Conservation (phyloP, 1,140 invertebrate species). For the Scaptomyza montana region DNA sequence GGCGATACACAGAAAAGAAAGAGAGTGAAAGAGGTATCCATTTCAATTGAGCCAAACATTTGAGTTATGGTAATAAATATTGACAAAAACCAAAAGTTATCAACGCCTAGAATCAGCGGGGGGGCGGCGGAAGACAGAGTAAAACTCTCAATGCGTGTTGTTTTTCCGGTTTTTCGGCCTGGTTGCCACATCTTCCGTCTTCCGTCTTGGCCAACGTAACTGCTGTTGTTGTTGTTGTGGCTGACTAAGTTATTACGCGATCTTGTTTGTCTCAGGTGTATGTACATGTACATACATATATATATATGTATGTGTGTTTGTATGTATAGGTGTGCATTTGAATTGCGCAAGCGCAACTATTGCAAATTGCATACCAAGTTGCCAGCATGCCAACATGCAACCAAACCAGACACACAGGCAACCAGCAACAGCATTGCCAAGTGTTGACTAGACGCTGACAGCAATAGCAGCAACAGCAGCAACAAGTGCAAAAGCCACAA, state of each 20-base stretch:
- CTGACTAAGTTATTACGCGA: slow-evolving; percentile 80
- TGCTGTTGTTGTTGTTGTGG: slow-evolving; percentile 35
- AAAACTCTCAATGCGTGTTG: slow-evolving; percentile 56
- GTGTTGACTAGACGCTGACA: slow-evolving; percentile 74
- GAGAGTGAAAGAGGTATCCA: slow-evolving; percentile 50
- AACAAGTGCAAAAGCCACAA: slow-evolving; percentile 58
- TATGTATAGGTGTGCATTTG: slow-evolving; percentile 62
- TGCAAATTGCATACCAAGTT: slow-evolving; percentile 77
- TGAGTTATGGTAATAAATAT: slow-evolving; percentile 45
- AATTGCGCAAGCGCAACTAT: slow-evolving; percentile 81
- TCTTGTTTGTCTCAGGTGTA: slow-evolving; percentile 54
- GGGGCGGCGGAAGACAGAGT: slow-evolving; percentile 12
- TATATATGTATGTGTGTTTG: slow-evolving; percentile 26
- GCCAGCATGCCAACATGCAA: slow-evolving; percentile 74
- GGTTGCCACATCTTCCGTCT: slow-evolving; percentile 65
- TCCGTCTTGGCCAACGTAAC: slow-evolving; percentile 58
- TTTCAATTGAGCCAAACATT: slow-evolving; percentile 64
- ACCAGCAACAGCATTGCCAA: slow-evolving; percentile 37
- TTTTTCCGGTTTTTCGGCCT: slow-evolving; percentile 76
- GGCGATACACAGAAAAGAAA: not conserved
- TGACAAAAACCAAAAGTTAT: slow-evolving; percentile 36
- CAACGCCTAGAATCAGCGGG: slow-evolving; percentile 34
- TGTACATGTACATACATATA: slow-evolving; percentile 15
- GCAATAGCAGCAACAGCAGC: slow-evolving; percentile 40
- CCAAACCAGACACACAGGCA: slow-evolving; percentile 77